phyloP scores from a whole-genome alignment of 2,888 invertebrate species.

The Bombyx huttoni region DNA sequence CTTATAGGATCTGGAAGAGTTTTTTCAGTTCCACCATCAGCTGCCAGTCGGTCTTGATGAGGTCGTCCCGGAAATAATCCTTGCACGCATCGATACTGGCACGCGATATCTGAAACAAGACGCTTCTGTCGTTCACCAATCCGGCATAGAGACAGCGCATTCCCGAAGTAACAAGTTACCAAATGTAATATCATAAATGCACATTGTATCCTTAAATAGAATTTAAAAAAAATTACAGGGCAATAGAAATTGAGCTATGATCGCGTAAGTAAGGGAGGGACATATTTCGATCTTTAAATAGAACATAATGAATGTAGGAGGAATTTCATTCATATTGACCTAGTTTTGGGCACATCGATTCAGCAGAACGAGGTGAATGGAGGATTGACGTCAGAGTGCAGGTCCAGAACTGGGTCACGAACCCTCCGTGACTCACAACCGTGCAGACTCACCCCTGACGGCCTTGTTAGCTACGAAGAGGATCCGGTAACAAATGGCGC shows the following conservation, averaged over 20 bases:
- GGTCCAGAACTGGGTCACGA: constrained; percentile 46
- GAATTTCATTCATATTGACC: constrained; percentile 59
- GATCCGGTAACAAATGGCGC: constrained; percentile 10
- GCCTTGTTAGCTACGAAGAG: constrained; percentile 16
- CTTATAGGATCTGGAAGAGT: constrained; percentile 93
- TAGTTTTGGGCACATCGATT: constrained; percentile 60
- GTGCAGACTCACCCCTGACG: constrained; percentile 24
- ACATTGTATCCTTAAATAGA: neutral
- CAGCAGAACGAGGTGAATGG: constrained; percentile 58
- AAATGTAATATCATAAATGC: neutral
- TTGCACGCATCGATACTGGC: constrained; percentile 99
- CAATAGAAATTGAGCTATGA: neutral
- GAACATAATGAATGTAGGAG: constrained; percentile 47
- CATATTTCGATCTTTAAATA: constrained; percentile 49
- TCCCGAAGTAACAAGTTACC: too few relatives aligned
- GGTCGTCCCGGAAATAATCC: constrained; percentile 98
- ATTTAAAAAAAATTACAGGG: neutral
- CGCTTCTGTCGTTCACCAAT: neutral
- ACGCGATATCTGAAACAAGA: constrained; percentile 86
- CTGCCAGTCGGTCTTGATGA: constrained; percentile 97
- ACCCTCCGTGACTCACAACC: neutral
- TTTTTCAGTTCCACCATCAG: constrained; percentile 99
- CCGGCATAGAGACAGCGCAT: neutral
- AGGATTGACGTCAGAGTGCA: constrained; percentile 64
- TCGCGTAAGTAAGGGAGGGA: constrained; percentile 8